Evolutionary conservation across 2,797 vertebrate genomes (phyloP).

Genomic region (Danionella dracula): DNA sequence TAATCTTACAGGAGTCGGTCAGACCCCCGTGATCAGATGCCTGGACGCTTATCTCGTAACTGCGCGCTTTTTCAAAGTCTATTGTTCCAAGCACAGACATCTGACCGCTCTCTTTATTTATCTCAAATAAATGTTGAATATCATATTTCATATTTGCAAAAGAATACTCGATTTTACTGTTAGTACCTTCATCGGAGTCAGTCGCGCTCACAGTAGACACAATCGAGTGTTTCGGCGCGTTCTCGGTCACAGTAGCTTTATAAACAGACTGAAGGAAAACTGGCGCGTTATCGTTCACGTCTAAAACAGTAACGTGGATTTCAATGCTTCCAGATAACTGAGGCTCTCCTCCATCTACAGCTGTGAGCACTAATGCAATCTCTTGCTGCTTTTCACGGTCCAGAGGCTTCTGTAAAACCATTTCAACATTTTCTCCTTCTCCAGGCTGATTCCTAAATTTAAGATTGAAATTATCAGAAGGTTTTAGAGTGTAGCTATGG

Average conservation of each 20-base stretch:
- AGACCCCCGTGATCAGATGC: slow-evolving; percentile 58
- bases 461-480: slow-evolving; percentile 56
- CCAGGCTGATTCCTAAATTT: slow-evolving; percentile 47
- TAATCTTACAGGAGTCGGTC: slow-evolving; percentile 18
- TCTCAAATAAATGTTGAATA: slow-evolving; percentile 51
- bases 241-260: slow-evolving; percentile 50
- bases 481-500: slow-evolving; percentile 53
- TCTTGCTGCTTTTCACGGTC: slow-evolving; percentile 59
- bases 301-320: slow-evolving; percentile 56
- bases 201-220: slow-evolving; percentile 56
- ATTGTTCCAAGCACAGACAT: not conserved
- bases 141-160: slow-evolving; percentile 49
- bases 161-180: slow-evolving; percentile 60
- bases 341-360: slow-evolving; percentile 66
- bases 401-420: slow-evolving; percentile 59
- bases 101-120: slow-evolving; percentile 36
- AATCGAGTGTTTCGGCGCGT: slow-evolving; percentile 42
- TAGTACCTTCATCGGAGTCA: slow-evolving; percentile 61
- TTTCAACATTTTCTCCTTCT: slow-evolving; percentile 55
- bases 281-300: slow-evolving; percentile 63
- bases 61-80: slow-evolving; percentile 57
- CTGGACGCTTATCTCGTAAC: slow-evolving; percentile 60
- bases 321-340: slow-evolving; percentile 49
- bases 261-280: slow-evolving; percentile 55
- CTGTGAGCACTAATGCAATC: slow-evolving; percentile 57